Evolutionary conservation across 1,140 invertebrate species (phyloP), one percentile per base, ranked within the genome.

Genomic region (Cylas formicarius): DNA sequence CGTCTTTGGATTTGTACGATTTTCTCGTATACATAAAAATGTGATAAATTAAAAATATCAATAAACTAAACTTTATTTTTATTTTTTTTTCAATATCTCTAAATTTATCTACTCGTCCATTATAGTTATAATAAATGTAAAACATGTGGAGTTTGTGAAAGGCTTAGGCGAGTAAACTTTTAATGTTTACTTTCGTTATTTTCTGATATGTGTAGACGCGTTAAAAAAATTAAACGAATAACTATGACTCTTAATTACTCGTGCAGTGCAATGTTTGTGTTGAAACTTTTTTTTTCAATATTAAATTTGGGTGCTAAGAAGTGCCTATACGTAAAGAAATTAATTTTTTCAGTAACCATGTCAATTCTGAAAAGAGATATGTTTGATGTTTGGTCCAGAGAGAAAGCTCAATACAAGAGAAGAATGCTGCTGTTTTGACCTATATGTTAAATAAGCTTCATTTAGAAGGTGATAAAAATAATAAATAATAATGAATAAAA

Each of bases 241-340:
- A n/a, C n/a, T n/a, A n/a, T n/a, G n/a, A n/a, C n/a, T n/a, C n/a
- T n/a, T n/a, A n/a, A n/a, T n/a, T n/a, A n/a, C n/a, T 11, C 11
- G 11, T 32, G 11, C n/a, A n/a, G 17, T 16, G 6, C 7, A 8
- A 32, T 32, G 29, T 32, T 32, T 32, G 13, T 32, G 7, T 32
- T 7, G 13, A 32, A 32, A 32, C 6, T 32, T 32, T 32, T 32
- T 32, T 7, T 32, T 11, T 32, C 11, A 7, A 32, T 32, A 5
- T 11, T 7, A 32, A 32, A 32, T 32, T 32, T 32, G n/a, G n/a
- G n/a, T n/a, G n/a, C 29, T 16, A 32, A 32, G 29, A 32, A 32
- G 11, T 32, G 13, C 29, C 29, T 7, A 11, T 5, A 32, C 17
- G n/a, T 16, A 13, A 32, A 32, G 11, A 32, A 7, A 8, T 11